Conservation (phyloP, 2,888 invertebrate species). For the Orthosia gracilis region DNA sequence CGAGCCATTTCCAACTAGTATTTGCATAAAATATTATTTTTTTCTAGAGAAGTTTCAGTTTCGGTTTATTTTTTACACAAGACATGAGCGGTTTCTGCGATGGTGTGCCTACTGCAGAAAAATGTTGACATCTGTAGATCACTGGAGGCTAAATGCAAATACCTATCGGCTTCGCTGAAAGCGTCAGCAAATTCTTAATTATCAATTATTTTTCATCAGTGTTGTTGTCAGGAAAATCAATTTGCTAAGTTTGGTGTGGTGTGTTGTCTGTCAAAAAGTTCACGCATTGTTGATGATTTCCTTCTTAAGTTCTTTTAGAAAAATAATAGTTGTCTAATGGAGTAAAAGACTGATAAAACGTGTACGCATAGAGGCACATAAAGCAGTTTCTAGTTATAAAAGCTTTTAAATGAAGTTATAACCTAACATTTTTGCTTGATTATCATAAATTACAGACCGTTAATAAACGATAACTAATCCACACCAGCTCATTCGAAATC, state of each 20-base stretch:
- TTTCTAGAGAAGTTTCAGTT: background rate
- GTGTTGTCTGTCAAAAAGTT: background rate
- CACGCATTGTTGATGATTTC: no score
- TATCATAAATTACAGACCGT: slow-evolving; percentile 57
- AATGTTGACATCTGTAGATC: slow-evolving; percentile 27
- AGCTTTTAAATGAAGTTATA: slow-evolving; percentile 45
- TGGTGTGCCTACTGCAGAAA: background rate
- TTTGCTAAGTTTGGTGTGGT: background rate
- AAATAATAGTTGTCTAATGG: no score
- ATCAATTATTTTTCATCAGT: background rate
- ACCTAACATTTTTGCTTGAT: slow-evolving; percentile 62
- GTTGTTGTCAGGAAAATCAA: background rate
- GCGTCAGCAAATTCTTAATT: background rate
- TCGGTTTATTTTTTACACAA: background rate
- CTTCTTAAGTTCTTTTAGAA: no score
- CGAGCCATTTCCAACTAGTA: background rate
- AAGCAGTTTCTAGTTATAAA: slow-evolving; percentile 41
- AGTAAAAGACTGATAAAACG: background rate
- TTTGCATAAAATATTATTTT: background rate
- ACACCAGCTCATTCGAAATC: slow-evolving; percentile 22
- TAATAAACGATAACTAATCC: slow-evolving; percentile 41
- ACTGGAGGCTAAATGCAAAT: slow-evolving; percentile 25
- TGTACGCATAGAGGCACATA: background rate
- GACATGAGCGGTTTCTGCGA: background rate
- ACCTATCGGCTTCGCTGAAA: background rate